Conservation (phyloP, 2,888 invertebrate species). For the Limnephilus lunatus region DNA sequence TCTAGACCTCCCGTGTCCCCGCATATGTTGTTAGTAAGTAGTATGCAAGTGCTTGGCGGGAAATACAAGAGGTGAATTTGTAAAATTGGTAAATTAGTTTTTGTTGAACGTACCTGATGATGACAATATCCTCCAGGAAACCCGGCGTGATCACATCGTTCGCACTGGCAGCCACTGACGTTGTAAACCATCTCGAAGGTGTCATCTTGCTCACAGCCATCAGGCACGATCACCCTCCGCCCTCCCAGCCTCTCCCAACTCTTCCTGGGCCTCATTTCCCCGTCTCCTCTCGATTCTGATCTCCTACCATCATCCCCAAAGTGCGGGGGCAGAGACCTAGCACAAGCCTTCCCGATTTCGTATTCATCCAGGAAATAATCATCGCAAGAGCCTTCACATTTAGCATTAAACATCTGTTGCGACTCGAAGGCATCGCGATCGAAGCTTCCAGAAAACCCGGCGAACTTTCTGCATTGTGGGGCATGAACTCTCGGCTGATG, state of each 20-base stretch:
- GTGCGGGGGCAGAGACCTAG: slow-evolving; percentile 63
- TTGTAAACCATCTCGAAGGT: slow-evolving; percentile 64
- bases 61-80: neutral
- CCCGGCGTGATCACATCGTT: slow-evolving; percentile 63
- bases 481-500: slow-evolving; percentile 58
- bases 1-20: too few relatives aligned
- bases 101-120: slow-evolving; percentile 52
- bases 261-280: slow-evolving; percentile 62
- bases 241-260: slow-evolving; percentile 61
- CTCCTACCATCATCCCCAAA: slow-evolving; percentile 62
- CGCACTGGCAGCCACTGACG: slow-evolving; percentile 64
- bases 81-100: neutral
- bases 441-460: slow-evolving; percentile 56
- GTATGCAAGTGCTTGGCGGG: too few relatives aligned
- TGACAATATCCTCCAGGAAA: slow-evolving; percentile 65
- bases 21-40: too few relatives aligned
- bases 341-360: slow-evolving; percentile 60
- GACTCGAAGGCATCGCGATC: slow-evolving; percentile 62
- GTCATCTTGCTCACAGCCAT: slow-evolving; percentile 64
- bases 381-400: slow-evolving; percentile 60
- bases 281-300: slow-evolving; percentile 45
- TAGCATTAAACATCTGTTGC: slow-evolving; percentile 57
- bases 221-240: slow-evolving; percentile 64
- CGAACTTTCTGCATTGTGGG: slow-evolving; percentile 61
- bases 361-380: slow-evolving; percentile 56